These are phyloP conservation scores for Corapipo altera DNA, from an alignment of 2,113 vertebrate species.

Conservation along the genomic window DNA sequence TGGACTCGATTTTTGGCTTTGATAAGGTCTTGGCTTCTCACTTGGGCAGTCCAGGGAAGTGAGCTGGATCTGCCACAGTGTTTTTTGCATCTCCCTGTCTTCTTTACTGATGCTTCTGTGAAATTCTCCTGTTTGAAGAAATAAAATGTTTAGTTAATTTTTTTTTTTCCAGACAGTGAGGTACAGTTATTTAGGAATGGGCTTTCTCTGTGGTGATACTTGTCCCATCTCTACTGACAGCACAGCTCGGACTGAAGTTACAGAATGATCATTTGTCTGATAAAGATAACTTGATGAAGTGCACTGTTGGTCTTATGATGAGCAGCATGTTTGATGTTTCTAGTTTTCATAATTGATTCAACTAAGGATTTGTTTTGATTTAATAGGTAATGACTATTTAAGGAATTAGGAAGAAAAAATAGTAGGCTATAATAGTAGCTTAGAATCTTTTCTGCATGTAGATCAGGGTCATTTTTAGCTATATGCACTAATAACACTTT, in stretches of 20 bases:
- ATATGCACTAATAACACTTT: not conserved
- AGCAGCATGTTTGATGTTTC: not conserved
- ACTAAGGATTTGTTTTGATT: not conserved
- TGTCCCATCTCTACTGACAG: not conserved
- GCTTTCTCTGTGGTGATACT: not conserved
- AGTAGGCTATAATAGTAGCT: not conserved
- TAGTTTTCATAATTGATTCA: not conserved
- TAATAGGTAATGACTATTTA: not conserved
- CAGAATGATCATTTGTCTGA: not conserved
- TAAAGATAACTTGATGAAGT: not conserved
- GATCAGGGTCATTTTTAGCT: not conserved
- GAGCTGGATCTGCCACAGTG: not conserved
- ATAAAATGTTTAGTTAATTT: not conserved
- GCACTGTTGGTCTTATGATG: not conserved
- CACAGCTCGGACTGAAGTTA: not conserved
- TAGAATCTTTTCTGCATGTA: not conserved
- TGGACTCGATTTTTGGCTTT: not conserved
- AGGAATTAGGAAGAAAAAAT: not conserved
- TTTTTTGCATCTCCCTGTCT: not conserved
- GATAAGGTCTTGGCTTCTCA: not conserved
- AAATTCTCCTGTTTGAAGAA: not conserved
- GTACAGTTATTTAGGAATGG: not conserved
- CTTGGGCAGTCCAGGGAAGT: not conserved
- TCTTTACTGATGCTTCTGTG: not conserved
- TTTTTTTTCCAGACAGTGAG: not conserved